Percentiles rank a stretch among this genome's conserved stretches.
phyloP scores from a whole-genome alignment of 2,888 invertebrate species.

The Caenorhabditis zanzibari region DNA sequence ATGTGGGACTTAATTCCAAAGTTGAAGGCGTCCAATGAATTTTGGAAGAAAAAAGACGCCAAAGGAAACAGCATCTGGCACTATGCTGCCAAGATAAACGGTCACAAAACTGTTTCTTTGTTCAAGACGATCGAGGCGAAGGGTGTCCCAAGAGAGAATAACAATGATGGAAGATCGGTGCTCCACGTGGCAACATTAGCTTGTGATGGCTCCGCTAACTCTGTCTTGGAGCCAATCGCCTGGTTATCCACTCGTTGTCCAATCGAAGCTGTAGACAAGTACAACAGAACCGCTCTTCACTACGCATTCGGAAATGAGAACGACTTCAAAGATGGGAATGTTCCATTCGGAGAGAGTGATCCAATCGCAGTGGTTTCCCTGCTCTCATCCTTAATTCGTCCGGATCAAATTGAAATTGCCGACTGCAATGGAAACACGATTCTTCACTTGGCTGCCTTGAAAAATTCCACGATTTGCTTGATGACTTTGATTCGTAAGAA shows the following conservation, averaged over 20 bases:
- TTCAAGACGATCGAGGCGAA: constrained; percentile 66
- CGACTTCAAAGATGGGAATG: constrained; percentile 51
- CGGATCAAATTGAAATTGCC: constrained; percentile 55
- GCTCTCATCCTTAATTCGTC: constrained; percentile 62
- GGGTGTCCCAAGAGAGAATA: constrained; percentile 38
- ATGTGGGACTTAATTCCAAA: constrained; percentile 60
- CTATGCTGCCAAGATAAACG: constrained; percentile 67
- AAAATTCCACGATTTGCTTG: constrained; percentile 80
- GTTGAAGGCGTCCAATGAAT: constrained; percentile 33
- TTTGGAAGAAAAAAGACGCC: constrained; percentile 65
- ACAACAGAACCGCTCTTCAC: constrained; percentile 85
- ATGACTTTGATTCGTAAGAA: constrained; percentile 72
- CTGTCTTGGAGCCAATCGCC: constrained; percentile 69
- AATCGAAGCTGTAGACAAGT: constrained; percentile 60
- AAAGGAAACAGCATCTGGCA: constrained; percentile 70
- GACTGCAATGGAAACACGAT: constrained; percentile 83
- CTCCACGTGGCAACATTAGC: constrained; percentile 85
- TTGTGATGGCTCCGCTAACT: constrained; percentile 67
- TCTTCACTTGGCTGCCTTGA: constrained; percentile 84
- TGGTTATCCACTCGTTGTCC: constrained; percentile 61
- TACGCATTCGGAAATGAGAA: constrained; percentile 84
- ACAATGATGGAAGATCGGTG: constrained; percentile 82
- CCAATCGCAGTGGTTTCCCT: constrained; percentile 76
- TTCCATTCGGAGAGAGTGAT: constrained; percentile 61
- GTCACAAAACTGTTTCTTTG: constrained; percentile 65